Evolutionary conservation across 2,113 vertebrate genomes (phyloP).

Genomic region (Hystrix brachyura): DNA sequence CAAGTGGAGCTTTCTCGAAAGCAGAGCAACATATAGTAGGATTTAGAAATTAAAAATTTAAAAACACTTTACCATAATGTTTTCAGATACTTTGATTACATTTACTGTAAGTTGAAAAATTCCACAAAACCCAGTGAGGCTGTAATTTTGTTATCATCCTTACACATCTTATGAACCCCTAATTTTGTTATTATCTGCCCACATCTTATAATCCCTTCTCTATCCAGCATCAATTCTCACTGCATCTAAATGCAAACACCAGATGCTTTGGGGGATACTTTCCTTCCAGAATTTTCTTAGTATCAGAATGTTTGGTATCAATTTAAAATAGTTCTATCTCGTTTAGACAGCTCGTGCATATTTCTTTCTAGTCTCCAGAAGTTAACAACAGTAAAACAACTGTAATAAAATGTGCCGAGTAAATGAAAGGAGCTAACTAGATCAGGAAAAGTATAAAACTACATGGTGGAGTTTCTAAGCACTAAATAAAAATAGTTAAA

Average conservation of each 20-base stretch:
- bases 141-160: conserved; percentile 50
- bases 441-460: background rate
- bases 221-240: background rate
- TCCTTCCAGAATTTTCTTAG: conserved; percentile 35
- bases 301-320: conserved; percentile 38
- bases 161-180: background rate
- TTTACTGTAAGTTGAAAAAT: conserved; percentile 47
- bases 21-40: background rate
- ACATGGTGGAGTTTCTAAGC: background rate
- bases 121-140: conserved; percentile 43
- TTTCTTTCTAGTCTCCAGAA: conserved; percentile 48
- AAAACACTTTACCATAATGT: conserved; percentile 9
- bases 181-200: conserved; percentile 35
- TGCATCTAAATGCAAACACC: conserved; percentile 26
- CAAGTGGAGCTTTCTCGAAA: conserved; percentile 16
- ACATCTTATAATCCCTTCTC: background rate
- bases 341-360: background rate
- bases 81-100: conserved; percentile 54
- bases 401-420: conserved; percentile 38
- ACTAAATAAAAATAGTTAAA: conserved; percentile 42
- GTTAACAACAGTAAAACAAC: conserved; percentile 44
- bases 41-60: conserved; percentile 50
- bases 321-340: conserved; percentile 23
- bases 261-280: background rate
- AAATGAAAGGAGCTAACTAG: conserved; percentile 5